A percentile compares a stretch with the other conserved stretches of the same genome.
These are phyloP conservation scores for Genyomyrus donnyi DNA, from an alignment of 2,113 vertebrate species.

Conservation along the genomic window DNA sequence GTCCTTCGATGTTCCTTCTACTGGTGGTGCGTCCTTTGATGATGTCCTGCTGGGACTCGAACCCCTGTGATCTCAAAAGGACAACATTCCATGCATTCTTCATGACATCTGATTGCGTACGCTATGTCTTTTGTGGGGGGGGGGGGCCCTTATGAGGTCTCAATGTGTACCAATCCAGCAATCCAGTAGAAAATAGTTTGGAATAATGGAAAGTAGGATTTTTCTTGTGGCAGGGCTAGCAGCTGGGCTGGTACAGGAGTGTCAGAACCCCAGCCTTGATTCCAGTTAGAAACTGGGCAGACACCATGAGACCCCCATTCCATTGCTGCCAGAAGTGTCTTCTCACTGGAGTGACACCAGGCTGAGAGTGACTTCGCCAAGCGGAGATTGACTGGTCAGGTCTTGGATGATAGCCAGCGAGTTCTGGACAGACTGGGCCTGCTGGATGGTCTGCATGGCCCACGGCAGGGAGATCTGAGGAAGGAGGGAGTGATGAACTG, in stretches of 20 bases:
- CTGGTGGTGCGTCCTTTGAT: neutral
- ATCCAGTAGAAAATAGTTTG: neutral
- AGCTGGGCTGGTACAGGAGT: neutral
- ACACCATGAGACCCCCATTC: neutral
- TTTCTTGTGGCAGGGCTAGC: neutral
- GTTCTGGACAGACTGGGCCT: conserved; percentile 31
- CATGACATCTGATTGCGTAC: neutral
- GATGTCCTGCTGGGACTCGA: neutral
- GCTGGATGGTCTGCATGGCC: conserved; percentile 51
- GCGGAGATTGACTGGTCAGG: conserved; percentile 53
- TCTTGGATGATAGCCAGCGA: conserved; percentile 48
- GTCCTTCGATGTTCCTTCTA: neutral
- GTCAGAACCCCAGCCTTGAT: neutral
- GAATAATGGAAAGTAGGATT: neutral
- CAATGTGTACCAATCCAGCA: neutral
- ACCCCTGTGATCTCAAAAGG: neutral
- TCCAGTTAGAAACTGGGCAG: neutral
- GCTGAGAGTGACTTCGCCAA: conserved; percentile 58
- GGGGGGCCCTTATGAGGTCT: neutral
- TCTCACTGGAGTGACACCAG: conserved; percentile 39
- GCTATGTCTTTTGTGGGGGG: neutral
- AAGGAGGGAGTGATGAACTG: neutral
- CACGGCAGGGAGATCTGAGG: conserved; percentile 55
- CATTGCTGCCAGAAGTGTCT: neutral
- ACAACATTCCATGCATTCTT: neutral